Evolutionary conservation across 2,888 invertebrate genomes (phyloP).

Genomic region (Caenorhabditis virilis): DNA sequence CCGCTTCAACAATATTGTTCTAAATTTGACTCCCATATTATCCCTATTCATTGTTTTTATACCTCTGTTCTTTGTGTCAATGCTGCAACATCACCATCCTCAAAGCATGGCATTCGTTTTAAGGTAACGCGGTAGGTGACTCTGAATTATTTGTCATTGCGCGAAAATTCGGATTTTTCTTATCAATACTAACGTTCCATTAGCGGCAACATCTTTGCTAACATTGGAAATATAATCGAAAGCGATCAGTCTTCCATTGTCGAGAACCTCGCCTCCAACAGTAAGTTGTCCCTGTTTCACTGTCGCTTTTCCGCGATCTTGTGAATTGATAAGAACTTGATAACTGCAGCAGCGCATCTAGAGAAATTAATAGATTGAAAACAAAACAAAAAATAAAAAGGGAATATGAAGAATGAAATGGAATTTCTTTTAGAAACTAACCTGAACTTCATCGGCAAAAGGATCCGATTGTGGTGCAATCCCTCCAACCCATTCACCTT

Average conservation of each 20-base stretch:
- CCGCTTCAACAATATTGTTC: constrained; percentile 25
- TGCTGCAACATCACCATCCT: constrained; percentile 20
- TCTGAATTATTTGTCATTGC: constrained; percentile 20
- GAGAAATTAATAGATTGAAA: too few species aligned
- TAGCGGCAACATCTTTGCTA: constrained; percentile 33
- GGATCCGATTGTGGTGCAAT: constrained; percentile 50
- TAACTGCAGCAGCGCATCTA: constrained; percentile 53
- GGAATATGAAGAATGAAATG: too few species aligned
- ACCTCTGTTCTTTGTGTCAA: too few species aligned
- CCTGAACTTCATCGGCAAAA: constrained; percentile 24
- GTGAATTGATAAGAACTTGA: constrained; percentile 43
- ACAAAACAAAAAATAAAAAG: constrained; percentile 4
- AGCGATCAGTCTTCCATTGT: constrained; percentile 42
- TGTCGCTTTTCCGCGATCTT: constrained; percentile 53
- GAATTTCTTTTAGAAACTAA: too few species aligned
- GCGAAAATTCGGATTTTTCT: neutral
- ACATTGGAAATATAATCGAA: constrained; percentile 57
- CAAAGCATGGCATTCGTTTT: constrained; percentile 51
- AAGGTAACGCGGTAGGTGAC: constrained; percentile 45
- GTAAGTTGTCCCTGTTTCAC: constrained; percentile 50
- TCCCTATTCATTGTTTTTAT: too few species aligned
- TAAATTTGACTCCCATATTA: too few species aligned
- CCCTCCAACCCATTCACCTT: constrained; percentile 56
- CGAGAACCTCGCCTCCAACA: constrained; percentile 54
- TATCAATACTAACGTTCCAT: constrained; percentile 43